These are phyloP conservation scores for Junonia oenone DNA, from an alignment of 2,888 invertebrate genomes.

Conservation along the genomic window DNA sequence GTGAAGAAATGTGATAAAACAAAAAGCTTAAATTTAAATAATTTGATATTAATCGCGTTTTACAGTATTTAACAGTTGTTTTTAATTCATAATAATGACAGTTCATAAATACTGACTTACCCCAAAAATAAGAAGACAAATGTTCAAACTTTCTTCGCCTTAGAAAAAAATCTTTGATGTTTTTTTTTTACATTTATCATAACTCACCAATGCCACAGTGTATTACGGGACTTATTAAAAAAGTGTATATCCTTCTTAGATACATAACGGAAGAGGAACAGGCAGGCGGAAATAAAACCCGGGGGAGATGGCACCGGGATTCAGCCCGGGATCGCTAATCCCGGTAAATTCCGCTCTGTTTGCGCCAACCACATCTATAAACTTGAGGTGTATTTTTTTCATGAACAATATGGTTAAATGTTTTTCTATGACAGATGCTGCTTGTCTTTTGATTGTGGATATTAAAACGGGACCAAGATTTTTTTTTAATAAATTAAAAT, in stretches of 20 bases:
- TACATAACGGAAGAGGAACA: conserved; percentile 2
- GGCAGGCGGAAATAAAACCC: conserved; percentile 15
- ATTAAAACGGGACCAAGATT: too few relatives aligned
- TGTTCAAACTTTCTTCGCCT: too few relatives aligned
- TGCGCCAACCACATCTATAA: conserved; percentile 1
- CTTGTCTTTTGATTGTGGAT: too few relatives aligned
- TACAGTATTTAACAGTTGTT: too few relatives aligned
- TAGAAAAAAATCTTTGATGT: too few relatives aligned
- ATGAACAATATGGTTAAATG: not conserved
- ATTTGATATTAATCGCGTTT: too few relatives aligned
- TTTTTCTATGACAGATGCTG: not conserved
- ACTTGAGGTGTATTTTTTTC: conserved; percentile 1
- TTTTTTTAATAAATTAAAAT: too few relatives aligned
- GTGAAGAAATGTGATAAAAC: too few relatives aligned
- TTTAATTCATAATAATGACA: too few relatives aligned
- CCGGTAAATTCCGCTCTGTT: conserved; percentile 6
- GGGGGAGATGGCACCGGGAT: conserved; percentile 10
- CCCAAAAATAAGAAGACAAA: too few relatives aligned
- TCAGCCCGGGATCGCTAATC: conserved; percentile 7
- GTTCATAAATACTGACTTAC: too few relatives aligned
- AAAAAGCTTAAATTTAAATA: too few relatives aligned
- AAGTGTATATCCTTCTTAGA: not conserved
- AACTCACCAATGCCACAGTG: not conserved
- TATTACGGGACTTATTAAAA: not conserved
- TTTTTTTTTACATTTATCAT: not conserved